Evolutionary conservation across 2,888 invertebrate species (phyloP).

Genomic region (Cybosia mesomella): DNA sequence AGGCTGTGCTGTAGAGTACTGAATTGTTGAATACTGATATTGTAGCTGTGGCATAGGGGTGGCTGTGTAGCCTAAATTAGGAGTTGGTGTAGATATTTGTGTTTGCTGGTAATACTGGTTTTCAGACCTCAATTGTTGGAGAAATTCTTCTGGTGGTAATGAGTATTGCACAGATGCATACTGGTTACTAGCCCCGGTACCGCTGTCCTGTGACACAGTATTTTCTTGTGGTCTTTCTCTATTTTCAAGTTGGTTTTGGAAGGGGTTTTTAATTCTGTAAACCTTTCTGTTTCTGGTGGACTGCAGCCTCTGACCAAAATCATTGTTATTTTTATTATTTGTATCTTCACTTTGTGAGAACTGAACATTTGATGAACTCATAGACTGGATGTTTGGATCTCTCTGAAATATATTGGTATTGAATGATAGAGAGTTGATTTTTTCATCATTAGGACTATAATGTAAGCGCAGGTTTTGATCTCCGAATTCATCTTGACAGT

Average conservation of each 20-base stretch:
- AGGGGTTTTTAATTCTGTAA: conserved; percentile 81
- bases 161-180: conserved; percentile 82
- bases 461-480: conserved; percentile 75
- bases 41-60: conserved; percentile 73
- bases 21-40: conserved; percentile 57
- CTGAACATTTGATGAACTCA: conserved; percentile 70
- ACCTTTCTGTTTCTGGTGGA: conserved; percentile 72
- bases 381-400: conserved; percentile 70
- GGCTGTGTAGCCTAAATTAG: conserved; percentile 74
- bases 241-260: conserved; percentile 72
- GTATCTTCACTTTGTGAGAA: conserved; percentile 71
- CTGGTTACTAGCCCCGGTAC: conserved; percentile 82
- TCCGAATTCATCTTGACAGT: conserved; percentile 78
- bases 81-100: conserved; percentile 70
- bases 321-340: conserved; percentile 66
- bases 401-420: conserved; percentile 70
- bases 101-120: conserved; percentile 75
- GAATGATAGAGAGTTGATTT: conserved; percentile 70
- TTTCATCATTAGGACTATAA: conserved; percentile 69
- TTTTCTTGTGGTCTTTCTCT: conserved; percentile 59
- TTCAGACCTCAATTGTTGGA: conserved; percentile 79
- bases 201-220: conserved; percentile 69
- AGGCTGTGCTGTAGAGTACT: conserved; percentile 70
- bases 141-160: conserved; percentile 81
- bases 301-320: conserved; percentile 64